Evolutionary conservation across 2,113 vertebrate species (phyloP), one percentile per base, ranked within the genome.

Genomic region (Chloropsis hardwickii): DNA sequence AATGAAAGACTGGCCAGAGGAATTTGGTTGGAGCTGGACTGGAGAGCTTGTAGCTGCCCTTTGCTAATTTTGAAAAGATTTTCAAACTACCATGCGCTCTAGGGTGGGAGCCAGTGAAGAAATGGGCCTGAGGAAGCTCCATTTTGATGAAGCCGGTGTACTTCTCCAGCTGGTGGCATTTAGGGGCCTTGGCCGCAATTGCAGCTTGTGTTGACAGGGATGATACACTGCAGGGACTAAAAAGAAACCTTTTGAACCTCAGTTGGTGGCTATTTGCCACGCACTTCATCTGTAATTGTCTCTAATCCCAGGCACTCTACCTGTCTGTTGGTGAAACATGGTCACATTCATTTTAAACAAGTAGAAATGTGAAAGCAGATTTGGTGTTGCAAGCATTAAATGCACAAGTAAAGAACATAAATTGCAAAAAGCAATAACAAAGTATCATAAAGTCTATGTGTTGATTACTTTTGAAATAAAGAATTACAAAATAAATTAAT

Each of bases 401-500:
- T 23, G 35, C 50, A 56, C 22, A 20, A 45, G 48, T 70, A 74
- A 82, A 90, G 51, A 82, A 47, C 23, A 72, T 17, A 88, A 87
- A 50, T 67, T 27, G 17, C 45, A 78, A 79, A 19, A 79, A 91
- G 33, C 82, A 73, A 72, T 48, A 82, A 56, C 4, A 62, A 91
- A 44, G n/a, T 39, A 81, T 80, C 28, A n/a, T 61, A 92, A 92
- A 91, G 20, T 42, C 58, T 80, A 53, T 62, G 47, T 42, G 53
- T 86, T 2, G 28, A 66, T 96, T 95, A 94, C 33, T 90, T 95
- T 90, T 91, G 84, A 97, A 95, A 93, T 88, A 96, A 94, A 95
- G 91, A 92, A 88, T 79, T 82, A 80, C 70, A 86, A 96, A 95
- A 95, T 92, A 96, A 88, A 96, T 97, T 83, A 94, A 96, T 97